These are phyloP conservation scores for Actinemys pallida DNA, from an alignment of 2,113 vertebrate genomes.

Conservation along the genomic window DNA sequence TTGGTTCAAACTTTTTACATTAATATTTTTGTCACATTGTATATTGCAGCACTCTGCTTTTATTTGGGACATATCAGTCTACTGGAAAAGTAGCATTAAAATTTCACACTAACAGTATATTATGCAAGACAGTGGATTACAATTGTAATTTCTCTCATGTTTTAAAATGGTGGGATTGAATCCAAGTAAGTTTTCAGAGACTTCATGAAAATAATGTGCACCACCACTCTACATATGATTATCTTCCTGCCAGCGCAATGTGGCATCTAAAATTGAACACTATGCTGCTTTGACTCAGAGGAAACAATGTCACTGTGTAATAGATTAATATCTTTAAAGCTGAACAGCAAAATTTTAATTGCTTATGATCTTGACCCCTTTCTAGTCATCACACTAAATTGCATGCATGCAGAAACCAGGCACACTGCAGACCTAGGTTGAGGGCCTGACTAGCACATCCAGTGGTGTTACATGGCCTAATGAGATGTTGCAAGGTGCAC, in stretches of 20 bases:
- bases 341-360: slow-evolving; percentile 9
- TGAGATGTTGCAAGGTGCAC: background rate
- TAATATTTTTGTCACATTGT: slow-evolving; percentile 18
- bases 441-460: slow-evolving; percentile 14
- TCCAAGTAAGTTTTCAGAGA: slow-evolving; percentile 27
- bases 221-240: background rate
- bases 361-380: background rate
- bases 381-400: background rate
- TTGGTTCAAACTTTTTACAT: background rate
- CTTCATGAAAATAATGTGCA: slow-evolving; percentile 22
- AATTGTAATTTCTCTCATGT: slow-evolving; percentile 59
- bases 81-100: slow-evolving; percentile 42
- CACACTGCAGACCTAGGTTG: slow-evolving; percentile 32
- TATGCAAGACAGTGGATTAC: slow-evolving; percentile 50
- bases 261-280: slow-evolving; percentile 21
- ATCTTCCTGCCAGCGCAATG: slow-evolving; percentile 15
- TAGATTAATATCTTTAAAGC: slow-evolving; percentile 20
- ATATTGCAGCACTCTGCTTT: slow-evolving; percentile 36
- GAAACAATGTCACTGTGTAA: slow-evolving; percentile 34
- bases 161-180: slow-evolving; percentile 38
- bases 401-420: background rate
- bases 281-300: slow-evolving; percentile 30
- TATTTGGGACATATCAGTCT: slow-evolving; percentile 43
- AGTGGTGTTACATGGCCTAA: slow-evolving; percentile 4
- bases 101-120: slow-evolving; percentile 17